phyloP scores from a whole-genome alignment of 2,888 invertebrate species.

The Cantharis rustica region DNA sequence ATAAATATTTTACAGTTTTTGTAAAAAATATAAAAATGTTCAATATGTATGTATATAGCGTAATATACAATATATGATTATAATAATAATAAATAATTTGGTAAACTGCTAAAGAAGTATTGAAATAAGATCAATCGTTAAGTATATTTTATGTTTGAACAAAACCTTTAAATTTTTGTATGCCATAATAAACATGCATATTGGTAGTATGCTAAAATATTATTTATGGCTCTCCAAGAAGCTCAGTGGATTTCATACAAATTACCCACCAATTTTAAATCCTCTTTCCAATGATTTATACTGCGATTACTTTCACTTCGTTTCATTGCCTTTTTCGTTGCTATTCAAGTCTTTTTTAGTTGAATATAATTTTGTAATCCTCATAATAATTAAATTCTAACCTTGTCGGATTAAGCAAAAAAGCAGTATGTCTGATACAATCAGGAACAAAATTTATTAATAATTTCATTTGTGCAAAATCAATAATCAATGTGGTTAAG shows the following conservation, averaged over 20 bases:
- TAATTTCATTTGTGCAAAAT: not conserved
- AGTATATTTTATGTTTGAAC: not conserved
- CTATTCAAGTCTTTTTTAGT: slow-evolving; percentile 18
- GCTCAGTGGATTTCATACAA: slow-evolving; percentile 33
- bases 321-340: slow-evolving; percentile 22
- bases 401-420: not conserved
- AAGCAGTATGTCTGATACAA: not conserved
- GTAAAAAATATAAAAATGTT: not conserved
- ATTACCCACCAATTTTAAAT: slow-evolving; percentile 31
- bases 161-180: not conserved
- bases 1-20: not conserved
- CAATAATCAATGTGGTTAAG: slow-evolving; percentile 6
- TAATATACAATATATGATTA: no score
- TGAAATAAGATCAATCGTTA: not conserved
- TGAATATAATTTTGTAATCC: slow-evolving; percentile 18
- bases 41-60: no score
- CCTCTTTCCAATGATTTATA: slow-evolving; percentile 31
- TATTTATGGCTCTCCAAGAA: slow-evolving; percentile 28
- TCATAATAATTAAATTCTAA: slow-evolving; percentile 12
- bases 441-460: not conserved
- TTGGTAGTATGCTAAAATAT: slow-evolving; percentile 21
- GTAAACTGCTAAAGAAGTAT: not conserved
- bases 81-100: not conserved
- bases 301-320: slow-evolving; percentile 28
- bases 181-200: slow-evolving; percentile 19